Base-by-base conservation (phyloP, 2,797 vertebrate genomes). In the Phyllotis vaccarum region DNA sequence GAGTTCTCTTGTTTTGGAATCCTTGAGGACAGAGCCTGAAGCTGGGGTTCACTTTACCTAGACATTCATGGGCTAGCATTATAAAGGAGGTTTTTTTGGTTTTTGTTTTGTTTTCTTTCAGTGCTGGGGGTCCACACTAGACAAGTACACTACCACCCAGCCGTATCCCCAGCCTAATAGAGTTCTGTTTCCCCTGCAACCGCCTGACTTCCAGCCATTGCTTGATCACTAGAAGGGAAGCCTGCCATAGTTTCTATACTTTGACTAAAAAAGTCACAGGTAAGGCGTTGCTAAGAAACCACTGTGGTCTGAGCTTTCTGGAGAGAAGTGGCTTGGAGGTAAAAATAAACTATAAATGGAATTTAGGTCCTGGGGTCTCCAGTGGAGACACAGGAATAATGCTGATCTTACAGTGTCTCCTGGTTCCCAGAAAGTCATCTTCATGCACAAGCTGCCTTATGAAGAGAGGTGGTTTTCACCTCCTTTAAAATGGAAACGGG, bases 311-410 rank as follows among this genome's bases (percentile, higher is more conserved):
- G 68, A 93, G 58, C 54, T 81, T 96, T 96, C 86, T 95, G 70
- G 86, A 95, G 89, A 96, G 79, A 86, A 56, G 12, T 89, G 72
- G 34, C 89, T 79, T 96, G 43, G 90, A 75, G 95, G 86, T 81
- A 89, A 93, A 95, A 92, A 75, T 82, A 81, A 91, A 92, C 24
- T 49, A 16, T 82, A 56, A 29, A 54, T 94, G 78, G 72, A 74
- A 86, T 92, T 93, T 90, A 86, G 86, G 85, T 95, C 90, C 90
- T 86, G 81, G 66, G 8, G 29, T 86, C 64, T 90, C 81, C 24
- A 46, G 22, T 85, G 52, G 37, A 81, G 93, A 86, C 3, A 24
- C 54, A 49, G 24, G 40, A 78, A 49, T 56, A 34, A 29, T 72
- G 60, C 29, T 85, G 66, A 89, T 89, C 49, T 68, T 31, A 56